A percentile compares a stretch with the other conserved stretches of the same genome.
Evolutionary conservation across 2,888 invertebrate species (phyloP).

Genomic region (Pseudococcus jackbeardsleyi): DNA sequence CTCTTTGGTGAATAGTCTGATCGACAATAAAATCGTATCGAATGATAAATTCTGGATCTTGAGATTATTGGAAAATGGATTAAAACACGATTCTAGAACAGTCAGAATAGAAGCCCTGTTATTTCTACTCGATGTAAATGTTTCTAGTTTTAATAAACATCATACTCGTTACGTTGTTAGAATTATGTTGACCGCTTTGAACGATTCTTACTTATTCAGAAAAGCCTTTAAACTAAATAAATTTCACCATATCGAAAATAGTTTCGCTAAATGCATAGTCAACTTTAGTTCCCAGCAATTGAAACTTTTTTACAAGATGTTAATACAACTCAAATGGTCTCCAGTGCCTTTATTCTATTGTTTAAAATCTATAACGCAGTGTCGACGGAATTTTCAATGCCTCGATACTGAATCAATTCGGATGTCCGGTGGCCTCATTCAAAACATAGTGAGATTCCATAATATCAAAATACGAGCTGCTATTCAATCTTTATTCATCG

Average conservation of each 20-base stretch:
- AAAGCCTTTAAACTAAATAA: conserved; percentile 34
- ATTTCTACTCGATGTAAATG: conserved; percentile 51
- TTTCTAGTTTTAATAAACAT: conserved; percentile 18
- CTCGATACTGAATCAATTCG: not conserved
- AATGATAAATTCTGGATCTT: conserved; percentile 55
- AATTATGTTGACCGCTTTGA: conserved; percentile 40
- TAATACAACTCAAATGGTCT: conserved; percentile 57
- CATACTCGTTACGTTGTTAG: conserved; percentile 45
- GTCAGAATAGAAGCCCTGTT: conserved; percentile 56
- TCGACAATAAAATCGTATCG: not conserved
- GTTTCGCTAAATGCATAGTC: not conserved
- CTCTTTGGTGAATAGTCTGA: conserved; percentile 13
- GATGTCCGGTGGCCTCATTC: not conserved
- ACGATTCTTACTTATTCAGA: conserved; percentile 54
- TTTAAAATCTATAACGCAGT: not conserved
- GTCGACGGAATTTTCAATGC: not conserved
- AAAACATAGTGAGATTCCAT: not conserved
- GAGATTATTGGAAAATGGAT: conserved; percentile 22
- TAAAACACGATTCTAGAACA: conserved; percentile 57
- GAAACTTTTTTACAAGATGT: not conserved
- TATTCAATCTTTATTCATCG: conserved; percentile 43
- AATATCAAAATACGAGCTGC: conserved; percentile 55
- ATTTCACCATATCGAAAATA: not conserved
- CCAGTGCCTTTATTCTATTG: conserved; percentile 53
- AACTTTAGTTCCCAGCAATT: not conserved